Conservation (phyloP, 2,797 vertebrate genomes). For the Paedocypris micromegethes region DNA sequence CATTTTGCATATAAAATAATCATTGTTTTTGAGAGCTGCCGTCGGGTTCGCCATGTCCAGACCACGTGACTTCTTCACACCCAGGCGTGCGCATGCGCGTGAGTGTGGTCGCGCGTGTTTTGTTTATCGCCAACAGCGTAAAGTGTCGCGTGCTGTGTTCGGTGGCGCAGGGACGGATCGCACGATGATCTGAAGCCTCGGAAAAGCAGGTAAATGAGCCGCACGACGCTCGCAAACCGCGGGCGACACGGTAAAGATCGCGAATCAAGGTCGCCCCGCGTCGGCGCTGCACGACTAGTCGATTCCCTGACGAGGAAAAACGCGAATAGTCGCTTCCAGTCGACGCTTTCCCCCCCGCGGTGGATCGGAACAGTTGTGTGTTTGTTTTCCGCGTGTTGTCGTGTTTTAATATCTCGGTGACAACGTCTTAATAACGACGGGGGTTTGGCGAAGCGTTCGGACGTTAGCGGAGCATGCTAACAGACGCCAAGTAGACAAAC, state of each 20-base stretch:
- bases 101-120: conserved; percentile 23
- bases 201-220: conserved; percentile 6
- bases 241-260: neutral
- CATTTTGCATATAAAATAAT: too few species aligned
- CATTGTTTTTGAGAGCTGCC: too few species aligned
- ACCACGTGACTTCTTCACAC: conserved; percentile 17
- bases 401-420: too few species aligned
- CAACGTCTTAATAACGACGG: too few species aligned
- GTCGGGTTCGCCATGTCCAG: neutral
- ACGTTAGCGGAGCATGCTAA: too few species aligned
- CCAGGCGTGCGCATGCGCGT: conserved; percentile 19
- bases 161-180: conserved; percentile 1
- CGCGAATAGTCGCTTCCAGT: too few species aligned
- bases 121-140: conserved; percentile 32
- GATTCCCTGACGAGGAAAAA: too few species aligned
- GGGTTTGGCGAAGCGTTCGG: too few species aligned
- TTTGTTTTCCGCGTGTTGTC: too few species aligned
- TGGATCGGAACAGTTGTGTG: too few species aligned
- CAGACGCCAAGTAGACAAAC: too few species aligned
- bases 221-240: neutral
- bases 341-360: too few species aligned
- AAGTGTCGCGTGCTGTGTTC: conserved; percentile 9
- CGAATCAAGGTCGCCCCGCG: conserved; percentile 17
- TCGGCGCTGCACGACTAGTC: neutral
- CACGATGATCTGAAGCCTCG: conserved; percentile 34